Evolutionary conservation across 2,797 vertebrate species (phyloP).

Genomic region (Hyperoplus immaculatus): DNA sequence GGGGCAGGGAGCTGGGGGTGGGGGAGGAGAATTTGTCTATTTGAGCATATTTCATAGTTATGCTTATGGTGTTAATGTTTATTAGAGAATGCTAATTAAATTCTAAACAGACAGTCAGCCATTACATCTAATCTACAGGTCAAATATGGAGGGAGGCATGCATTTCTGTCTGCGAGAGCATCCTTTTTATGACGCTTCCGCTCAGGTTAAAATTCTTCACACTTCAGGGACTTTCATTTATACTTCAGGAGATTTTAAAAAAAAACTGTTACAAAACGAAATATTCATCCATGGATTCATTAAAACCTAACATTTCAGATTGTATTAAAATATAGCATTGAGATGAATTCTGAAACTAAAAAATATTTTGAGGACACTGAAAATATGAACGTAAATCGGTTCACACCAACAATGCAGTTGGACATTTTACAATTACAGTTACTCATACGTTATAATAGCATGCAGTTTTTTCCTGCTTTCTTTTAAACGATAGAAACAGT

Average conservation of each 20-base stretch:
- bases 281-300: not conserved
- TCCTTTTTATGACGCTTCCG: no score
- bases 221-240: no score
- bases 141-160: not conserved
- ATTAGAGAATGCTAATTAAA: not conserved
- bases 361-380: not conserved
- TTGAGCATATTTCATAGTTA: no score
- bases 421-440: not conserved
- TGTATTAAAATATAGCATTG: not conserved
- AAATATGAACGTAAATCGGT: not conserved
- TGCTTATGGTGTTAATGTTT: not conserved
- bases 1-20: constrained; percentile 81
- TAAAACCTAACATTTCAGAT: not conserved
- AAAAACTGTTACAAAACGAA: no score
- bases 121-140: not conserved
- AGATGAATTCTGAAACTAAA: not conserved
- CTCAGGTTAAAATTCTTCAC: no score
- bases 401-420: not conserved
- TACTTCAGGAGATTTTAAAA: no score
- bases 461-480: not conserved
- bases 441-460: not conserved
- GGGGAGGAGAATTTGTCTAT: not conserved
- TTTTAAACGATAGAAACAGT: not conserved
- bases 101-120: no score
- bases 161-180: not conserved